Evolutionary conservation across 2,888 invertebrate genomes (phyloP), one percentile per base, ranked within the genome.

Genomic region (Griposia aprilina): DNA sequence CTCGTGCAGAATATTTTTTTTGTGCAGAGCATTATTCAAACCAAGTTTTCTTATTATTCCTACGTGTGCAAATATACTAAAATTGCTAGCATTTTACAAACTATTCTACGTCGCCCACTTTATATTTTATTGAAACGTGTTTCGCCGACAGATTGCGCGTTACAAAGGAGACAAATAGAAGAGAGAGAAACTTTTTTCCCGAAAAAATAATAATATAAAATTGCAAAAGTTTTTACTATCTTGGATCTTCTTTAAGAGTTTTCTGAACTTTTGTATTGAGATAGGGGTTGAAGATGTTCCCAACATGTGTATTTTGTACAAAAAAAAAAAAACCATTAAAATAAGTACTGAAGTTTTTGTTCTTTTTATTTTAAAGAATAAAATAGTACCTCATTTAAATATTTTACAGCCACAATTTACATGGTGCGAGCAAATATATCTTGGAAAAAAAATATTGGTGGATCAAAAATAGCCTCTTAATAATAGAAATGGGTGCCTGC

Each of bases 201-300:
- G 26, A 74, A 68, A 74, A 75, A 66, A 62, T 62, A 76, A 81
- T 81, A 73, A 84, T 62, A 74, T 63, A 65, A 78, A 78, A 88
- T 86, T 87, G 68, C 69, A 36, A 78, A 85, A 88, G 81, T 88
- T 88, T 76, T 65, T 71, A 66, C 55, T 76, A 60, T 80, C 57
- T 81, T 20, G 45, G 52, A 75, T 68, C 80, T 76, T 76, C 57
- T 84, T 67, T 48, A n/a, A 55, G 26, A 65, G 67, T 80, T 76
- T 70, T 45, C 52, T 36, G 26, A 62, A 86, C 62, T 75, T 81
- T 78, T 48, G 17, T 74, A 62, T 72, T 30, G 65, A 75, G 78
- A 83, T 55, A 63, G 20, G 50, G 26, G 26, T 66, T 63, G 23
- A 73, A 30, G 26, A 80, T 65, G 52, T 50, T 73, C 3, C 15